These are phyloP conservation scores for Scaptomyza montana DNA, from an alignment of 1,140 invertebrate species.

Conservation along the genomic window DNA sequence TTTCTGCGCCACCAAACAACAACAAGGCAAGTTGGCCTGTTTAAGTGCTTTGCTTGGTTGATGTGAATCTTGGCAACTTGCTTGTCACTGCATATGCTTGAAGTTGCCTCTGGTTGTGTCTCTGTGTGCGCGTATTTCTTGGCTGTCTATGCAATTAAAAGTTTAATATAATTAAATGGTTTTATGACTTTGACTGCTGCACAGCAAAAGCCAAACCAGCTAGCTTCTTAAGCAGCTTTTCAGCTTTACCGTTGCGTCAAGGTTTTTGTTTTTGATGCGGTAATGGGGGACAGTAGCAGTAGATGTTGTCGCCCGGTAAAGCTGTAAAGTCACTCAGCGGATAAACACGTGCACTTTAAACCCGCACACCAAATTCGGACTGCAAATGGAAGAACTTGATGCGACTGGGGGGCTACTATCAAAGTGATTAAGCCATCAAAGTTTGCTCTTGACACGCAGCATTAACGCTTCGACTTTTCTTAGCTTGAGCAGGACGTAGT, in stretches of 20 bases:
- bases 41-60: conserved; percentile 33
- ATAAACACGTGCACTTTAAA: conserved; percentile 64
- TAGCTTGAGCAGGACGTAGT: conserved; percentile 37
- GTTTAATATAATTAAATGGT: conserved; percentile 84
- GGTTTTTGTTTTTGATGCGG: not conserved
- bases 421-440: conserved; percentile 81
- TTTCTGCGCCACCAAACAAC: conserved; percentile 30
- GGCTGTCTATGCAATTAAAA: conserved; percentile 83
- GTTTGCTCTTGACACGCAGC: conserved; percentile 78
- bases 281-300: not conserved
- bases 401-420: conserved; percentile 34
- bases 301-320: conserved; percentile 12
- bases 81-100: conserved; percentile 59
- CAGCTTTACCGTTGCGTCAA: not conserved
- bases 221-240: conserved; percentile 47
- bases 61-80: conserved; percentile 20
- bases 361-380: conserved; percentile 20
- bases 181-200: conserved; percentile 81
- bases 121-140: conserved; percentile 51
- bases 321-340: conserved; percentile 33
- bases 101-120: conserved; percentile 28
- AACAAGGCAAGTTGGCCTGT: conserved; percentile 54
- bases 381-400: conserved; percentile 30
- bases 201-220: conserved; percentile 40
- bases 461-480: conserved; percentile 77